phyloP scores from a whole-genome alignment of 2,797 vertebrate genomes.

The Lagorchestes hirsutus region DNA sequence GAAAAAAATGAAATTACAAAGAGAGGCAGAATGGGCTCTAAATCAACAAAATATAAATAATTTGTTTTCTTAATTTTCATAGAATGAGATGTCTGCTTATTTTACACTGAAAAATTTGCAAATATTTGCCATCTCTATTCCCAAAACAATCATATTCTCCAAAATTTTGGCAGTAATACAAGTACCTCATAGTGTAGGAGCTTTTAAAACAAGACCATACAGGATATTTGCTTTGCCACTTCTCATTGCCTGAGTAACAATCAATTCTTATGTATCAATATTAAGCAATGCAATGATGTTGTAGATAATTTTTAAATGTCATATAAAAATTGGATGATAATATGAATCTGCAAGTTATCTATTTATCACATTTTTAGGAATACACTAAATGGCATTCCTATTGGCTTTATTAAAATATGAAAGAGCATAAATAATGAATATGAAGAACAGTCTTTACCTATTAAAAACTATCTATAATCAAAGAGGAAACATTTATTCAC shows the following conservation, averaged over 20 bases:
- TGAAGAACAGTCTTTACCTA: slow-evolving; percentile 11
- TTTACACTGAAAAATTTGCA: background rate
- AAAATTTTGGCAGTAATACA: background rate
- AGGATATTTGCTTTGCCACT: slow-evolving; percentile 35
- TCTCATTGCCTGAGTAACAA: slow-evolving; percentile 56
- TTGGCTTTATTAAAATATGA: slow-evolving; percentile 58
- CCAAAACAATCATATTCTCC: background rate
- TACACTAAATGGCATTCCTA: slow-evolving; percentile 31
- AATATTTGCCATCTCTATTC: background rate
- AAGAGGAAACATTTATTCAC: background rate
- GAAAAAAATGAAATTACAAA: background rate
- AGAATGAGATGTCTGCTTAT: background rate
- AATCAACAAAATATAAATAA: background rate
- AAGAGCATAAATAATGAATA: slow-evolving; percentile 51
- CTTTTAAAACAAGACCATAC: slow-evolving; percentile 14
- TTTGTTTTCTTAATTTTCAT: background rate
- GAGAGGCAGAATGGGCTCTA: background rate
- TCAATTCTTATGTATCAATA: slow-evolving; percentile 72
- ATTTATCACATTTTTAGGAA: slow-evolving; percentile 54
- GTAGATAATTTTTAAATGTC: slow-evolving; percentile 60
- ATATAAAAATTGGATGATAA: slow-evolving; percentile 52
- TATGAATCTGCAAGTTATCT: slow-evolving; percentile 41
- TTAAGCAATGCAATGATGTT: slow-evolving; percentile 70
- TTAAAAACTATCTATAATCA: slow-evolving; percentile 30
- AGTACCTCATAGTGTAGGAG: background rate